Percentiles rank a stretch among this genome's conserved stretches.
Conservation (phyloP, 2,888 invertebrate species). For the Rhagonycha lutea region DNA sequence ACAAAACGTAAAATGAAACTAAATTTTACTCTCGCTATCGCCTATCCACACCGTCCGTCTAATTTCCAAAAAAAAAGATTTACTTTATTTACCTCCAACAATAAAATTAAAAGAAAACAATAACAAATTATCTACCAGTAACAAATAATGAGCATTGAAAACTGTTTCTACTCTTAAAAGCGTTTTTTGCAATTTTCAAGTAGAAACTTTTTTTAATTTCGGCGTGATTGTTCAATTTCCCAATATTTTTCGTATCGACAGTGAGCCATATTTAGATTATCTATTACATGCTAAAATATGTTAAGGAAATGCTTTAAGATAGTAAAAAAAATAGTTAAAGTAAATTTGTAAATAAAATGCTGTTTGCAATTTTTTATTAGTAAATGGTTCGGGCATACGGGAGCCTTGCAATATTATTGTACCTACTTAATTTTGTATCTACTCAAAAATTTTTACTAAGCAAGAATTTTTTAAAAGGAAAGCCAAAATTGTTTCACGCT, state of each 20-base stretch:
- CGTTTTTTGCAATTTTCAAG: not conserved
- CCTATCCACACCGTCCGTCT: conserved; percentile 15
- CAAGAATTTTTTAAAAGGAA: not conserved
- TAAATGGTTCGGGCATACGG: conserved; percentile 45
- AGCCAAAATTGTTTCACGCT: conserved; percentile 9
- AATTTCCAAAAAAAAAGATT: not conserved
- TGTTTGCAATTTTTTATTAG: conserved; percentile 37
- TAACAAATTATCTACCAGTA: not conserved
- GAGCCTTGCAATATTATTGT: conserved; percentile 45
- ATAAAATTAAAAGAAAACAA: not conserved
- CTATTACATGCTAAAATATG: not conserved
- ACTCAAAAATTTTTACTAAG: conserved; percentile 25
- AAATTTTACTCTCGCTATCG: conserved; percentile 3
- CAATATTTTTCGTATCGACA: not conserved
- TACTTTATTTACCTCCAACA: not conserved
- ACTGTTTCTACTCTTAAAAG: not conserved
- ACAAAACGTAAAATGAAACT: conserved; percentile 2
- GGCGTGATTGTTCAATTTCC: not conserved
- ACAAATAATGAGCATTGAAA: not conserved
- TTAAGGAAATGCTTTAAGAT: conserved; percentile 5
- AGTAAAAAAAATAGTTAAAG: not conserved
- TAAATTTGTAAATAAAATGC: conserved; percentile 34
- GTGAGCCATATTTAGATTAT: not conserved
- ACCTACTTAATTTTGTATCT: conserved; percentile 38
- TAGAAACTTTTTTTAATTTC: not conserved